Base-by-base conservation (phyloP, 2,113 vertebrate species). In the Entosphenus tridentatus region DNA sequence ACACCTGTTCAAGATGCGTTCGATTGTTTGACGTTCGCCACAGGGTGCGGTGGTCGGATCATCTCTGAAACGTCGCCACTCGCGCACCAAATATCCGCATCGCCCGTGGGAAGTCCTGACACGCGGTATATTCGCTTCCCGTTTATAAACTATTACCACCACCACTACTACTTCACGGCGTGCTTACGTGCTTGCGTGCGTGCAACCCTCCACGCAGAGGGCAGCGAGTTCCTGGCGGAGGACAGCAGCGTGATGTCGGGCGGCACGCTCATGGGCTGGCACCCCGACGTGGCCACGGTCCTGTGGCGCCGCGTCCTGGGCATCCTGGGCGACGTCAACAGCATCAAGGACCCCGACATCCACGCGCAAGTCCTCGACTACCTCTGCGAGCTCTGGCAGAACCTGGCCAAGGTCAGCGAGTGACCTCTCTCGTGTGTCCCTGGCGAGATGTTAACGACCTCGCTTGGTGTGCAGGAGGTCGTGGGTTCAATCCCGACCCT, bases 181-280 rank as follows among this genome's bases (percentile, higher is more conserved):
- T 62, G 58, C 16, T 13, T 62, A 62, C 58, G 7, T 62, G 58
- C 16, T 1, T 62, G 58, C 16, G 58, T 62, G 58, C 16, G 58
- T 62, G 58, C 18, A 17, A 13, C 39, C 70, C 54, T 17, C 69
- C 59, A 74, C 75, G 3, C 78, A 98, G 93, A 97, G 70, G 95
- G 89, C 65, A 90, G 83, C 1, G 91, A 98, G 71, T 92, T 83
- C 77, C 84, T 96, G 67, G 81, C 86, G 11, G 91, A 96, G 14
- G 88, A 97, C 74, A 83, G 87, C 76, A 98, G 93, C 76, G 90
- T 98, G 73, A 92, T 98, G 70, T 89, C 93, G 54, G 91, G 93
- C 57, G 93, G 93, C 68, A 93, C 81, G 72, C 84, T 98, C 58
- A 81, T 82, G 1, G 93, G 93, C 13, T 98, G 93, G 93, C 89